Evolutionary conservation across 2,797 vertebrate genomes (phyloP).

Genomic region (Luscinia luscinia): DNA sequence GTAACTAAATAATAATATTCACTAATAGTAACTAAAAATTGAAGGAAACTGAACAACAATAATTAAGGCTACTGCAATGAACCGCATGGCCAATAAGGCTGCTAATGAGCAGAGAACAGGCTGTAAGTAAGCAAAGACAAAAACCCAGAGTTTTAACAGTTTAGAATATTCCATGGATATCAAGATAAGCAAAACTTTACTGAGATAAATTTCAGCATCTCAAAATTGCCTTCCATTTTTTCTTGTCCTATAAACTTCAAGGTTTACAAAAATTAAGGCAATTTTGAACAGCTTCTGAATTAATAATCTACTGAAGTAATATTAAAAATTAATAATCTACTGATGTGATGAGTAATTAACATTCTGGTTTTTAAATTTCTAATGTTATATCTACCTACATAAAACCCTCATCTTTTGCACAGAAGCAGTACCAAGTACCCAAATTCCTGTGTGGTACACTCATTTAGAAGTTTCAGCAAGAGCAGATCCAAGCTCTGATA

Average conservation of each 20-base stretch:
- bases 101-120: not conserved
- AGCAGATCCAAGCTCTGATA: not conserved
- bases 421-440: not conserved
- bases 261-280: not conserved
- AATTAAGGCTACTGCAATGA: not conserved
- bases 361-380: not conserved
- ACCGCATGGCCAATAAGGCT: not conserved
- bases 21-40: not conserved
- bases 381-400: not conserved
- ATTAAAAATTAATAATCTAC: not conserved
- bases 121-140: not conserved
- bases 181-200: not conserved
- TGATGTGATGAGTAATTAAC: not conserved
- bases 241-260: not conserved
- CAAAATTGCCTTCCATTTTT: not conserved
- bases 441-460: not conserved
- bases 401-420: not conserved
- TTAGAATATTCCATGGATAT: not conserved
- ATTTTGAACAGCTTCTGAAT: not conserved
- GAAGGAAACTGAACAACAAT: not conserved
- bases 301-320: not conserved
- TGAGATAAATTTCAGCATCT: not conserved
- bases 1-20: not conserved
- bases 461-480: not conserved
- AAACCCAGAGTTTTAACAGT: not conserved